Evolutionary conservation across 2,888 invertebrate species (phyloP).

Genomic region (Brachyopa scutellaris): DNA sequence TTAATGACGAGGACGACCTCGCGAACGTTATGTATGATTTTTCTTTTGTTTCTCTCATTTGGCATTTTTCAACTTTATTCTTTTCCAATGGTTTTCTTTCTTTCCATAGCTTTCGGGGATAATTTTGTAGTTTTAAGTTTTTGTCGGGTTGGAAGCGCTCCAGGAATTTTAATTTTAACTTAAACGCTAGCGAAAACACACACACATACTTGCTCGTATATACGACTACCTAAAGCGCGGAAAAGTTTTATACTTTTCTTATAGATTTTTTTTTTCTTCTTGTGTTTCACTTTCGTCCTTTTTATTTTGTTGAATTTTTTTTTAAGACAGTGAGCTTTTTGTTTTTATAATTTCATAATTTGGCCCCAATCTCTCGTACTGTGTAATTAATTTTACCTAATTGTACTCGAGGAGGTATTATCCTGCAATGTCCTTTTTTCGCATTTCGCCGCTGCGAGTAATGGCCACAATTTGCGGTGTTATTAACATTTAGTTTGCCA

Average conservation of each 20-base stretch:
- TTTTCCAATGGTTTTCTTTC: constrained; percentile 57
- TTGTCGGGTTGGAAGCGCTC: constrained; percentile 60
- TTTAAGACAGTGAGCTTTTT: constrained; percentile 33
- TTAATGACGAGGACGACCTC: constrained; percentile 69
- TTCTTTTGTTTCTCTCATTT: constrained; percentile 65
- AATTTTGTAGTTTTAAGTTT: constrained; percentile 69
- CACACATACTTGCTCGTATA: not conserved
- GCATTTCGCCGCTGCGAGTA: constrained; percentile 23
- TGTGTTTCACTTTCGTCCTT: constrained; percentile 7
- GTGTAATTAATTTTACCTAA: constrained; percentile 68
- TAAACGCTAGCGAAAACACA: constrained; percentile 42
- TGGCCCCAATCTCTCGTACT: constrained; percentile 59
- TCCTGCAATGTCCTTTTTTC: constrained; percentile 35
- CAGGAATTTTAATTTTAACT: constrained; percentile 68
- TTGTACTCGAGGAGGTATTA: constrained; percentile 58
- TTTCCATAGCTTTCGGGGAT: constrained; percentile 60
- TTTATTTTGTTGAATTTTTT: constrained; percentile 1
- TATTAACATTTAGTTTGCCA: constrained; percentile 57
- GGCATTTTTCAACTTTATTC: constrained; percentile 66
- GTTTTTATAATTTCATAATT: constrained; percentile 64
- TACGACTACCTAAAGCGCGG: constrained; percentile 8
- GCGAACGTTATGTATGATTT: constrained; percentile 66
- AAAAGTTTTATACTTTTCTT: constrained; percentile 59
- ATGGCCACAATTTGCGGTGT: constrained; percentile 48
- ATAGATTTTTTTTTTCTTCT: constrained; percentile 28